phyloP scores from a whole-genome alignment of 2,797 vertebrate species.

The Hypotaenidia philippensis region DNA sequence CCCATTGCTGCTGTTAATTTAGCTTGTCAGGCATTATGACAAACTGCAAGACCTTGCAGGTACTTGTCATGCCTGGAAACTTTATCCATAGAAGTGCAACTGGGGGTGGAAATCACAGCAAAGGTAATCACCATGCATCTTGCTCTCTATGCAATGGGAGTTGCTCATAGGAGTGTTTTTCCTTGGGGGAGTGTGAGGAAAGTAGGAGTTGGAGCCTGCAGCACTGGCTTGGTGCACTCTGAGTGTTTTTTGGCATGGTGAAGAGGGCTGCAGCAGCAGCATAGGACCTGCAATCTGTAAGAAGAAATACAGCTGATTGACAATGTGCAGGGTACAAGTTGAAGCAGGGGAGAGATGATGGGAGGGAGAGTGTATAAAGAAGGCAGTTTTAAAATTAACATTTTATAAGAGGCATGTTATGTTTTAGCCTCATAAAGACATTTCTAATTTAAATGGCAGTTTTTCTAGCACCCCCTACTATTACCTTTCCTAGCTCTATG shows the following conservation, averaged over 20 bases:
- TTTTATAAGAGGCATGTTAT: not conserved
- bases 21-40: not conserved
- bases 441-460: not conserved
- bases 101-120: not conserved
- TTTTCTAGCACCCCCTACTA: not conserved
- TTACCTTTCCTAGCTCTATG: not conserved
- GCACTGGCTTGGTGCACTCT: not conserved
- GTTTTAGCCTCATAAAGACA: not conserved
- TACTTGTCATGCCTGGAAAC: not conserved
- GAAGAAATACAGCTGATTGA: not conserved
- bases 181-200: not conserved
- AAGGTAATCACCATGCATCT: not conserved
- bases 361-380: not conserved
- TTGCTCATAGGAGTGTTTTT: constrained; percentile 12
- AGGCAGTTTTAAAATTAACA: not conserved
- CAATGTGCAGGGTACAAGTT: accelerated
- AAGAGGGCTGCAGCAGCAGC: not conserved
- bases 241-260: not conserved
- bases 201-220: not conserved
- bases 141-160: not conserved
- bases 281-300: not conserved
- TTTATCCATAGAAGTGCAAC: not conserved
- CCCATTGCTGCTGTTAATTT: not conserved
- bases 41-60: not conserved
- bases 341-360: not conserved